Percentiles rank a stretch among this genome's conserved stretches.
Evolutionary conservation across 2,113 vertebrate species (phyloP).

Genomic region (Smithornis capensis): DNA sequence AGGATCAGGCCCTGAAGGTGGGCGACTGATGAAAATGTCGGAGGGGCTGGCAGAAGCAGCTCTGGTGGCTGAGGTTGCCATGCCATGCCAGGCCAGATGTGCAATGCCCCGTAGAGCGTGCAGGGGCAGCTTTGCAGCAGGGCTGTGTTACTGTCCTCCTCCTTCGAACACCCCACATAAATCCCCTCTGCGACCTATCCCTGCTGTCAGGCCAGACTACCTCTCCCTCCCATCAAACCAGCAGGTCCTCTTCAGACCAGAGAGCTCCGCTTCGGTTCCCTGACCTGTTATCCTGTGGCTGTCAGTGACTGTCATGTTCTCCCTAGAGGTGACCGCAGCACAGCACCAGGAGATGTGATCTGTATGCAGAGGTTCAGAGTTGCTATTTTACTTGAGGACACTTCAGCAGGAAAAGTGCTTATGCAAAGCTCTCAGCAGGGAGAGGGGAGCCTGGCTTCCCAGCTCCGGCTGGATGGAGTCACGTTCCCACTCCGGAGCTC

Average conservation of each 20-base stretch:
- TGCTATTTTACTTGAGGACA: constrained; percentile 19
- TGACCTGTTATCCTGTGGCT: constrained; percentile 43
- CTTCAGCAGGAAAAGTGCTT: constrained; percentile 35
- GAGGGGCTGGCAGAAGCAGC: neutral
- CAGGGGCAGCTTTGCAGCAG: neutral
- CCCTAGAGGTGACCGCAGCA: neutral
- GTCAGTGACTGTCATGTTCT: constrained; percentile 49
- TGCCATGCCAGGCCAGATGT: accelerated
- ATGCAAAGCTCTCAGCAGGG: neutral
- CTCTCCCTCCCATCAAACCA: neutral
- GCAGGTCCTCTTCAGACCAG: accelerated
- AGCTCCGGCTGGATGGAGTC: neutral
- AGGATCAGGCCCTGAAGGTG: neutral
- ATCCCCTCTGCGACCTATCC: neutral
- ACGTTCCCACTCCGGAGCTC: neutral
- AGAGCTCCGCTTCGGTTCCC: neutral
- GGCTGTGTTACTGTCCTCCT: neutral
- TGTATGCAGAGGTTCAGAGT: neutral
- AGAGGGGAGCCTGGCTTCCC: constrained; percentile 10
- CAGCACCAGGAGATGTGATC: constrained; percentile 11
- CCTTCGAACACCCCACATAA: neutral
- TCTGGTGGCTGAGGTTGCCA: accelerated
- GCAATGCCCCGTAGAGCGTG: accelerated
- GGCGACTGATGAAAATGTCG: accelerated
- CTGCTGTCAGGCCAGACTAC: neutral